These are phyloP conservation scores for Polylopha cassiicola DNA, from an alignment of 2,888 invertebrate species.

Conservation along the genomic window DNA sequence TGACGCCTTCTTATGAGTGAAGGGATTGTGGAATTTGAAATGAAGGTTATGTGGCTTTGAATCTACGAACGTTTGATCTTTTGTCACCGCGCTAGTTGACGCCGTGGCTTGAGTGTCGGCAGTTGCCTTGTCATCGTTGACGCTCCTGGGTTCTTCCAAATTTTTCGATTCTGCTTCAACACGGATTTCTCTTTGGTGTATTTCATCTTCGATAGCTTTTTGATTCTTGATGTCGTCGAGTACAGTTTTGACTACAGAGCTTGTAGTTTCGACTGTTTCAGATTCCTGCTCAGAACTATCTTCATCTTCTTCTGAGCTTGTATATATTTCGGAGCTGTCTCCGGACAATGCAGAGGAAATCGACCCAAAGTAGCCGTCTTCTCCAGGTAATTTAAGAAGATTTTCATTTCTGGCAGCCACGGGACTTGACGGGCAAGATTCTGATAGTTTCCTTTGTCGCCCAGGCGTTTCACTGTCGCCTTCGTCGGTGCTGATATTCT, in stretches of 20 bases:
- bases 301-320: slow-evolving; percentile 65
- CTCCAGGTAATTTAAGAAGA: slow-evolving; percentile 56
- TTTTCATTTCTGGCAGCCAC: slow-evolving; percentile 53
- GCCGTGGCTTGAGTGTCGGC: not conserved
- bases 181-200: not conserved
- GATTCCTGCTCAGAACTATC: slow-evolving; percentile 69
- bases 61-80: slow-evolving; percentile 46
- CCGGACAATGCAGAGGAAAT: slow-evolving; percentile 63
- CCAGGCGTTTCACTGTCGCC: slow-evolving; percentile 21
- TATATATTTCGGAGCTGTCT: slow-evolving; percentile 65
- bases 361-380: slow-evolving; percentile 59
- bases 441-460: slow-evolving; percentile 53
- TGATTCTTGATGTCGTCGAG: slow-evolving; percentile 26
- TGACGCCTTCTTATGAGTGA: slow-evolving; percentile 56
- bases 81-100: slow-evolving; percentile 21
- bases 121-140: slow-evolving; percentile 11
- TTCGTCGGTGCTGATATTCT: slow-evolving; percentile 50
- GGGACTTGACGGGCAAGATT: slow-evolving; percentile 68
- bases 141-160: slow-evolving; percentile 8
- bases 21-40: slow-evolving; percentile 64
- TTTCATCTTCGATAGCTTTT: not conserved
- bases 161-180: slow-evolving; percentile 21
- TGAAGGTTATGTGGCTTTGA: slow-evolving; percentile 43
- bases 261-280: slow-evolving; percentile 75
- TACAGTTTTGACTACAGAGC: slow-evolving; percentile 76